Evolutionary conservation across 2,797 vertebrate species (phyloP).

Genomic region (Heterohyrax brucei): DNA sequence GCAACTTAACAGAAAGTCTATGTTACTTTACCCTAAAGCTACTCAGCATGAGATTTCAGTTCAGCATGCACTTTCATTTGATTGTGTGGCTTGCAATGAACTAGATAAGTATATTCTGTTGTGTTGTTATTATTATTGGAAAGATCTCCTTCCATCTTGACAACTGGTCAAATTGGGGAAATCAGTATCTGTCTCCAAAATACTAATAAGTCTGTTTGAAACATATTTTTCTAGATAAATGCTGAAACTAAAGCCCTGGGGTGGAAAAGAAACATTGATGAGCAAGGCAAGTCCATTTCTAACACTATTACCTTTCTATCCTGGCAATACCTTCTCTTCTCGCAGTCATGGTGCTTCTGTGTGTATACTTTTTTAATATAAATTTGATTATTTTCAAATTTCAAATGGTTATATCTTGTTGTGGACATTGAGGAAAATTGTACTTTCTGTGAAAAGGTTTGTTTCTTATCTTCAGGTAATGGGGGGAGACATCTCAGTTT

Average conservation of each 20-base stretch:
- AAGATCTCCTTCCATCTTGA: background rate
- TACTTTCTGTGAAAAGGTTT: background rate
- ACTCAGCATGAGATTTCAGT: background rate
- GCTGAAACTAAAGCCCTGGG: background rate
- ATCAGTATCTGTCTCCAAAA: background rate
- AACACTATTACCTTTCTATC: background rate
- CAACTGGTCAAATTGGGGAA: background rate
- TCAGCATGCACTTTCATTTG: background rate
- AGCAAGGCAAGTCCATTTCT: background rate
- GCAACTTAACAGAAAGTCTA: background rate
- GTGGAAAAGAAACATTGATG: background rate
- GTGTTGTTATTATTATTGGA: constrained; percentile 22
- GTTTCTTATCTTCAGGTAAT: background rate
- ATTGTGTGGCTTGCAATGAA: background rate
- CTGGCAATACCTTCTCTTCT: background rate
- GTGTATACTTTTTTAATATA: background rate
- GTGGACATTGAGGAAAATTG: background rate
- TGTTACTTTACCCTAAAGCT: background rate
- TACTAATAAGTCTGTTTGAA: background rate
- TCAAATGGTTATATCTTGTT: background rate
- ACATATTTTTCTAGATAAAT: constrained; percentile 16
- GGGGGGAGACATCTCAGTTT: background rate
- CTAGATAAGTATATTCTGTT: constrained; percentile 13
- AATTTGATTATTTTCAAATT: constrained; percentile 29
- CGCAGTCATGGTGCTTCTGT: background rate